Evolutionary conservation across 2,113 vertebrate species (phyloP).

Genomic region (Pampusana beccarii): DNA sequence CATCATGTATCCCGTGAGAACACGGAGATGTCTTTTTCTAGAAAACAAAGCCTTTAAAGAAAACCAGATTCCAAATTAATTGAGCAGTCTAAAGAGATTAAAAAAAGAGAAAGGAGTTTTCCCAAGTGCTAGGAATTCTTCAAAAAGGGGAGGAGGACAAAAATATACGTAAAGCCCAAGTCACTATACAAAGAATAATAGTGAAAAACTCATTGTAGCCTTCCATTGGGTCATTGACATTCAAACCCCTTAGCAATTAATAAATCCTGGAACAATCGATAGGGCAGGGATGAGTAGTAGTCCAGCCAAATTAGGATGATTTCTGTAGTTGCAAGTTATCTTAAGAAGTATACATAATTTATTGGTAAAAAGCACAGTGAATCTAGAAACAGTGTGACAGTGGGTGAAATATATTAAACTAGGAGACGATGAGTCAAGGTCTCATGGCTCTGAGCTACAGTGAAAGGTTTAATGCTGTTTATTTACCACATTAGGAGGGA

Average conservation of each 20-base stretch:
- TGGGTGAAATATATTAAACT: not conserved
- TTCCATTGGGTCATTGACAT: not conserved
- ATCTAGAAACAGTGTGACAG: not conserved
- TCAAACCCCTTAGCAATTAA: not conserved
- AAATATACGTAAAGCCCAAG: not conserved
- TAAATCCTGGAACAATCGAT: not conserved
- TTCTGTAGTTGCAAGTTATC: not conserved
- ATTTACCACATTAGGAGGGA: not conserved
- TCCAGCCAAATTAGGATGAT: not conserved
- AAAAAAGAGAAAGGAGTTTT: not conserved
- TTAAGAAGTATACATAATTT: not conserved
- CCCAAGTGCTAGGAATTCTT: not conserved
- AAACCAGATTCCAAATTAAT: not conserved
- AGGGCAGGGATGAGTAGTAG: not conserved
- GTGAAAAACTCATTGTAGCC: not conserved
- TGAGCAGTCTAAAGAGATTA: not conserved
- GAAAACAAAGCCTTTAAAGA: not conserved
- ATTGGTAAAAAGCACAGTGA: not conserved
- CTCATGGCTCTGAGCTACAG: not conserved
- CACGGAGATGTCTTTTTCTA: not conserved
- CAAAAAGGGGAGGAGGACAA: not conserved
- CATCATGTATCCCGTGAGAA: accelerated
- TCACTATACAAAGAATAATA: not conserved
- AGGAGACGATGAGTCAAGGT: not conserved
- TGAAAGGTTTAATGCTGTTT: not conserved